These are phyloP conservation scores for Cariama cristata DNA, from an alignment of 2,113 vertebrate species.

Conservation along the genomic window DNA sequence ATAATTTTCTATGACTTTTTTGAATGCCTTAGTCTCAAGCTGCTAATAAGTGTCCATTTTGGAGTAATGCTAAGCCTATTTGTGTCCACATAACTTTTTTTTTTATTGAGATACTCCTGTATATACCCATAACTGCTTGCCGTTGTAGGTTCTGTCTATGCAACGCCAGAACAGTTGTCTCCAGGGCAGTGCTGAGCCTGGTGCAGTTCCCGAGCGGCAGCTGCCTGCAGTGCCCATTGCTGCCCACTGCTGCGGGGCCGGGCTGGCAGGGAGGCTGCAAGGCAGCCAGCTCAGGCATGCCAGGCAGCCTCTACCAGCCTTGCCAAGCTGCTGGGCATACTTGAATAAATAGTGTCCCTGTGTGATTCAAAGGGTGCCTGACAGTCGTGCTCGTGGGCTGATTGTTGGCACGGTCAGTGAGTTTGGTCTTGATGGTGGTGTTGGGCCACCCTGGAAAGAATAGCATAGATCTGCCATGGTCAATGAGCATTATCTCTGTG, in stretches of 20 bases:
- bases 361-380: background rate
- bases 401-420: background rate
- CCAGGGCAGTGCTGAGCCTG: background rate
- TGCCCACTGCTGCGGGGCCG: accelerated
- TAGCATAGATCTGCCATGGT: background rate
- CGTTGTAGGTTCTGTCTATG: background rate
- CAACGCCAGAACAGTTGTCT: accelerated
- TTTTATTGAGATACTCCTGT: too few species aligned
- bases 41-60: background rate
- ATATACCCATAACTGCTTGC: background rate
- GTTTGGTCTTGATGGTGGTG: background rate
- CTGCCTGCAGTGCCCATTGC: background rate
- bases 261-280: background rate
- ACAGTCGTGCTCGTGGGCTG: background rate
- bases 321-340: background rate
- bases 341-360: background rate
- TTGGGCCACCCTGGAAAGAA: background rate
- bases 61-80: background rate
- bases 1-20: background rate
- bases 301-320: background rate
- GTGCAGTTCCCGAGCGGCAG: background rate
- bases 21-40: background rate
- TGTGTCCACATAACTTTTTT: background rate
- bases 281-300: background rate
- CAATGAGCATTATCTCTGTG: background rate